phyloP scores from a whole-genome alignment of 2,797 vertebrate genomes.

The Hafferia zeledoni region DNA sequence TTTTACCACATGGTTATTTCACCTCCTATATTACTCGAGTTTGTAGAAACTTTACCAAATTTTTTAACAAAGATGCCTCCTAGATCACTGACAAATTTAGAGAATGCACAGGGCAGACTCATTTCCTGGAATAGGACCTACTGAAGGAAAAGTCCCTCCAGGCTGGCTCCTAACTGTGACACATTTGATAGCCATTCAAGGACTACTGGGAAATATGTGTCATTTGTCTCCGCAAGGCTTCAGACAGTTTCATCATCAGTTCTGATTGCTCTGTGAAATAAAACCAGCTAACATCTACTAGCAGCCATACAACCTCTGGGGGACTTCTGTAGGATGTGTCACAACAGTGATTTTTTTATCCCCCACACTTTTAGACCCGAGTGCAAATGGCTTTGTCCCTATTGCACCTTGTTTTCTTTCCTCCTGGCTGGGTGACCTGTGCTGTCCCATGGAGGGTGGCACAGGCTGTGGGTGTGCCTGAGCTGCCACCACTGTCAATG shows the following conservation, averaged over 20 bases:
- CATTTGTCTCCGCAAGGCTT: neutral
- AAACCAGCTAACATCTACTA: neutral
- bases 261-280: neutral
- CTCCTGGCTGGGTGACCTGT: neutral
- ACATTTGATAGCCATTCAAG: slow-evolving; percentile 61
- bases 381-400: neutral
- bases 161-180: slow-evolving; percentile 56
- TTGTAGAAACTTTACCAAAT: neutral
- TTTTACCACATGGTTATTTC: neutral
- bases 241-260: slow-evolving; percentile 50
- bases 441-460: neutral
- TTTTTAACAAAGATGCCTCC: neutral
- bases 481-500: neutral
- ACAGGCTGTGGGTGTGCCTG: neutral
- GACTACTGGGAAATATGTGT: slow-evolving; percentile 29
- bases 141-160: slow-evolving; percentile 35
- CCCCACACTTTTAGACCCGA: fast-evolving
- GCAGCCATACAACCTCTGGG: neutral
- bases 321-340: neutral
- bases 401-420: neutral
- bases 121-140: slow-evolving; percentile 46
- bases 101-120: neutral
- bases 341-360: fast-evolving
- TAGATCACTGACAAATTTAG: neutral
- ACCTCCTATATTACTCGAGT: neutral